Percentiles rank a stretch among this genome's conserved stretches.
Evolutionary conservation across 2,888 invertebrate genomes (phyloP).

Genomic region (Theristus sp.): DNA sequence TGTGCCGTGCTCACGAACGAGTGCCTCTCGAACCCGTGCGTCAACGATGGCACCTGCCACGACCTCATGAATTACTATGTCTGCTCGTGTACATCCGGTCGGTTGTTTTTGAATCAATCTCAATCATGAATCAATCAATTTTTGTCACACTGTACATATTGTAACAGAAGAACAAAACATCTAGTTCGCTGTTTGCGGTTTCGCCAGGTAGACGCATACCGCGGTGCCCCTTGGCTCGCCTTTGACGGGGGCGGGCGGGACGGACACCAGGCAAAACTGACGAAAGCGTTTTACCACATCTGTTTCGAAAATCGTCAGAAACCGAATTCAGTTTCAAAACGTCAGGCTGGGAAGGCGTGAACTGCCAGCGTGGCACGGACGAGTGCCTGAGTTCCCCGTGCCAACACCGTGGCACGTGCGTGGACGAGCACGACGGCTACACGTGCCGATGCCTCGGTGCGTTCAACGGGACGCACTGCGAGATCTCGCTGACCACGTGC

Average conservation of each 20-base stretch:
- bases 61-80: background rate
- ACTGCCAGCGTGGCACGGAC: background rate
- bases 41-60: background rate
- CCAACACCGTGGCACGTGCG: background rate
- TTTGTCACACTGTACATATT: no score
- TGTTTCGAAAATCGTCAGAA: no score
- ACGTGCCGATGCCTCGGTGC: background rate
- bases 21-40: background rate
- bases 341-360: no score
- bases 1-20: background rate
- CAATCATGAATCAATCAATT: background rate
- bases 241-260: no score
- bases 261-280: no score
- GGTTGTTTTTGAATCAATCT: background rate
- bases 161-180: no score
- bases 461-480: constrained; percentile 2
- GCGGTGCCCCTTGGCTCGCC: background rate
- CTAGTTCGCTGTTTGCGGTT: background rate
- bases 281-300: no score
- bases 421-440: background rate
- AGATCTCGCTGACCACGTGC: background rate
- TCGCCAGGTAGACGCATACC: background rate
- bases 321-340: background rate
- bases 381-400: background rate
- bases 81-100: background rate